Conservation (phyloP, 2,797 vertebrate species). For the Molothrus aeneus region DNA sequence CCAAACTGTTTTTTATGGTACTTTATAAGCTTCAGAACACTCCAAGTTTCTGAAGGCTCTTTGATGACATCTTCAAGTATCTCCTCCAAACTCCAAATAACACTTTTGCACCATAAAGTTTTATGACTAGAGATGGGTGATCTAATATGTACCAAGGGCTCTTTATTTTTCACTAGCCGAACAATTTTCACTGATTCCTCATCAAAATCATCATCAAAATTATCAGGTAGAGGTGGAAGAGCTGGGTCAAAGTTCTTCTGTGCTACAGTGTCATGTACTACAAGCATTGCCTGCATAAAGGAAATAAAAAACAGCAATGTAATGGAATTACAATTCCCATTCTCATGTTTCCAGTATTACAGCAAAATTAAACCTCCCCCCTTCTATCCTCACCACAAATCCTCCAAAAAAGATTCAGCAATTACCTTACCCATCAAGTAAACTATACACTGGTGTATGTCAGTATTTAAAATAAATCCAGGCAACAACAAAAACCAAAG, state of each 20-base stretch:
- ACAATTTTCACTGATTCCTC: conserved; percentile 96
- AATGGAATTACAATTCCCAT: neutral
- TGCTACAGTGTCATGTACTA: conserved; percentile 93
- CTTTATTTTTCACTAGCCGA: conserved; percentile 93
- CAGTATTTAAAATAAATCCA: neutral
- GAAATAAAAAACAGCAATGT: neutral
- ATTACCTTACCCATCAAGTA: neutral
- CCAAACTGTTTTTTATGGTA: neutral
- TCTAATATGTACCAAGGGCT: conserved; percentile 84
- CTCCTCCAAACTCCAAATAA: neutral
- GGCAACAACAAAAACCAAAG: neutral
- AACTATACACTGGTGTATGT: neutral
- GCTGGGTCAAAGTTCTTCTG: conserved; percentile 95
- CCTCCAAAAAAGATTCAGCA: neutral
- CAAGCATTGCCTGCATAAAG: conserved; percentile 84
- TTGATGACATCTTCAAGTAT: neutral
- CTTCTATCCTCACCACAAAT: neutral
- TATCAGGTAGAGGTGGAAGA: conserved; percentile 88
- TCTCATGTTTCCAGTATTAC: neutral
- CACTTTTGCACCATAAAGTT: neutral
- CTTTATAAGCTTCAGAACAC: neutral
- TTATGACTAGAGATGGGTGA: neutral
- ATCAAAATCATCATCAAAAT: conserved; percentile 88
- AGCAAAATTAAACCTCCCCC: neutral
- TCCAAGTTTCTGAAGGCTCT: neutral